A percentile compares a stretch with the other conserved stretches of the same genome.
Evolutionary conservation across 2,113 vertebrate genomes (phyloP).

Genomic region (Ifrita kowaldi): DNA sequence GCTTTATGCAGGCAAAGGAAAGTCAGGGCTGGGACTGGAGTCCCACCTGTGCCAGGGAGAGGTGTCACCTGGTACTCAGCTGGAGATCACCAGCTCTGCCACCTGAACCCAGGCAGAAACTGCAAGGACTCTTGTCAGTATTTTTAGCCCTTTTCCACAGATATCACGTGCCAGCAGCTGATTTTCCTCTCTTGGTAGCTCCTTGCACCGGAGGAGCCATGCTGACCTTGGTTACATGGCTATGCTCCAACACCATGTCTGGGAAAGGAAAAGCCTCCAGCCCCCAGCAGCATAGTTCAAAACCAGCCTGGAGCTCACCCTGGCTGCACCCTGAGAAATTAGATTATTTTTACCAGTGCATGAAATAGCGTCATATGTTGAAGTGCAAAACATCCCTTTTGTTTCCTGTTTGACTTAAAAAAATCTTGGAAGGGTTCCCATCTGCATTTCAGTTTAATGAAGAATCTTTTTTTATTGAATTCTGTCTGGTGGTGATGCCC

Average conservation of each 20-base stretch:
- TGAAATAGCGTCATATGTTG: not conserved
- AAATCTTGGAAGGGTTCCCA: not conserved
- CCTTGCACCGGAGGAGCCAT: accelerated
- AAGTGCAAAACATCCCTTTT: not conserved
- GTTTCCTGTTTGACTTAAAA: not conserved
- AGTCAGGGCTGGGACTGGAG: not conserved
- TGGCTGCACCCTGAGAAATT: not conserved
- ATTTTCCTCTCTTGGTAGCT: not conserved
- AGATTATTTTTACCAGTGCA: not conserved
- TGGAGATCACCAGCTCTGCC: not conserved
- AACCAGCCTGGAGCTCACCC: not conserved
- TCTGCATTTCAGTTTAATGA: not conserved
- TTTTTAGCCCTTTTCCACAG: not conserved
- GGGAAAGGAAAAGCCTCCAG: not conserved
- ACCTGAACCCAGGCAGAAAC: not conserved
- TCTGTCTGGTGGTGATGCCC: not conserved
- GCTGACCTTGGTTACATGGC: accelerated
- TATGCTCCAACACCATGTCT: not conserved
- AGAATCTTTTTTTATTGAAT: not conserved
- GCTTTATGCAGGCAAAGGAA: accelerated
- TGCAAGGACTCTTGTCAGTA: not conserved
- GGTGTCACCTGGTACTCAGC: not conserved
- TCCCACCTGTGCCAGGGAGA: not conserved
- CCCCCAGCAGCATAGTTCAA: not conserved
- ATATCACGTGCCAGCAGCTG: accelerated